Conservation (phyloP, 2,113 vertebrate species). For the Holacanthus passer region DNA sequence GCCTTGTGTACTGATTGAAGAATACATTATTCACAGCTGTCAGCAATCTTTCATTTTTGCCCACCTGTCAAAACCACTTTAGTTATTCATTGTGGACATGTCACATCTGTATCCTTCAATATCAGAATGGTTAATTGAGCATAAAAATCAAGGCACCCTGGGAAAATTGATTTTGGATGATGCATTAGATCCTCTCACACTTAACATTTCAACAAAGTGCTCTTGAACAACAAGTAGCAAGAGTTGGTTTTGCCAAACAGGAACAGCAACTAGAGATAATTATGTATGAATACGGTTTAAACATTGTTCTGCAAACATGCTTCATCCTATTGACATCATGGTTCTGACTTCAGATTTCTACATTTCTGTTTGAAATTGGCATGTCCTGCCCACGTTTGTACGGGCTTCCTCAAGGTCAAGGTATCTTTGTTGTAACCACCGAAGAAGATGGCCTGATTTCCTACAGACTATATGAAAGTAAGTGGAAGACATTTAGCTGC, state of each 20-base stretch:
- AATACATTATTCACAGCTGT: slow-evolving; percentile 52
- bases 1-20: slow-evolving; percentile 12
- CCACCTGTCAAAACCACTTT: slow-evolving; percentile 48
- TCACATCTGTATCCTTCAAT: slow-evolving; percentile 33
- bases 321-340: too few species aligned
- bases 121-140: slow-evolving; percentile 46
- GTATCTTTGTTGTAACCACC: too few species aligned
- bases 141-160: slow-evolving; percentile 17
- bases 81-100: slow-evolving; percentile 27
- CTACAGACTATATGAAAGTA: background rate
- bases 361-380: background rate
- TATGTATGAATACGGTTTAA: background rate
- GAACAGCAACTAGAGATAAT: background rate
- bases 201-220: slow-evolving; percentile 22
- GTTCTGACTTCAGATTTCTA: too few species aligned
- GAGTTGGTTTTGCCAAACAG: background rate
- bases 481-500: background rate
- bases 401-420: background rate
- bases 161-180: slow-evolving; percentile 33
- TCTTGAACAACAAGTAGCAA: slow-evolving; percentile 25
- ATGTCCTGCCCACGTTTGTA: background rate
- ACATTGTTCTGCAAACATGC: background rate
- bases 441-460: too few species aligned
- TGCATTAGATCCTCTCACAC: slow-evolving; percentile 20
- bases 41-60: slow-evolving; percentile 47